Base-by-base conservation (phyloP, 2,888 invertebrate species). In the Drosophila limbata region DNA sequence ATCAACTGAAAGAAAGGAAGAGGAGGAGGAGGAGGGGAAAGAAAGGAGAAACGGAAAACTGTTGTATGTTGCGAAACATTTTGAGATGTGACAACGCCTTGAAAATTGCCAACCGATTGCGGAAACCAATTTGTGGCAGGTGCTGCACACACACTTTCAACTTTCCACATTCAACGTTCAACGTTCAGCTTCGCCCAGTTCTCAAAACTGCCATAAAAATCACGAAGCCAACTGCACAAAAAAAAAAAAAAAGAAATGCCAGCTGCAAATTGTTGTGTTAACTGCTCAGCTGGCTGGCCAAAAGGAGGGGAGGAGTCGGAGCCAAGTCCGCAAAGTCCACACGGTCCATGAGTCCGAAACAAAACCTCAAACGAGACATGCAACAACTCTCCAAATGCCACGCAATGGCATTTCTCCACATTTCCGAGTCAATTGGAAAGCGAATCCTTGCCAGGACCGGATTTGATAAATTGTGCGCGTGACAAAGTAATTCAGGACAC, bases 1-100 rank as follows among this genome's bases (percentile, higher is more conserved):
- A 56, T 73, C 73, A 61, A 53, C 61, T 19, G 39, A 60, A 40
- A 51, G 55, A 19, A 9, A 31, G 53, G 9, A 17, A 5, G n/a
- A 21, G 15, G n/a, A 19, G 40, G n/a, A 17, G n/a, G 17, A 2
- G 17, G 0, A 10, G 28, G n/a, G 9, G 37, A n/a, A 0, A 19
- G 42, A 21, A 15, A 31, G 19, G 44, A 9, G 11, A 25, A n/a
- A 9, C 1, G 25, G 33, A 35, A 25, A 44, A 21, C 47, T 60
- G 13, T 64, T 45, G 48, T 50, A 79, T 67, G 70, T 75, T 68
- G 81, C 60, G 47, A 79, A 75, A 84, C 64, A 73, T 82, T 75
- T 76, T 53, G 73, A 67, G 69, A 82, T 85, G 85, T 81, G 81
- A 85, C 81, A 82, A 61, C 70, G 75, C 62, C 72, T 63, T 60